Percentiles rank a stretch among this genome's conserved stretches.
phyloP scores from a whole-genome alignment of 2,888 invertebrate species.

The Pandemis cinnamomeana region DNA sequence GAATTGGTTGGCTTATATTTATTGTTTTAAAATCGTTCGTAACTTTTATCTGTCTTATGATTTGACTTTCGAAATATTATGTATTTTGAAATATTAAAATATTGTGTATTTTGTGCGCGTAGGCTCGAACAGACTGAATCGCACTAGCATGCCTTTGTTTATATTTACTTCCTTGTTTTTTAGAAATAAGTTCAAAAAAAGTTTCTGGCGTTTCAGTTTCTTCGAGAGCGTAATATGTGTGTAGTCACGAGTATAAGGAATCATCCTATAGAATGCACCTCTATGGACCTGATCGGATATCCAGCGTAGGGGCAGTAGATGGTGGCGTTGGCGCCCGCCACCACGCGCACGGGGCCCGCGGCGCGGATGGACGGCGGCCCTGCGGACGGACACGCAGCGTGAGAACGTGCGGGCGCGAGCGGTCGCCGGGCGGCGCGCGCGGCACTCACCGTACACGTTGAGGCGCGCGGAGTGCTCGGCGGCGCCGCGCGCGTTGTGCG shows the following conservation, averaged over 20 bases:
- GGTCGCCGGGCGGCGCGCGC: background rate
- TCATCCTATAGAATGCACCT: constrained; percentile 78
- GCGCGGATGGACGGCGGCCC: constrained; percentile 89
- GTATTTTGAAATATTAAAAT: no score
- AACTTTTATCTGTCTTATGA: background rate
- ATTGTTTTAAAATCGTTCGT: background rate
- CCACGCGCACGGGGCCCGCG: constrained; percentile 88
- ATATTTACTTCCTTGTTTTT: no score
- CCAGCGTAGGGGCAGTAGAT: constrained; percentile 94
- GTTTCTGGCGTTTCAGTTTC: no score
- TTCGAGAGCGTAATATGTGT: no score
- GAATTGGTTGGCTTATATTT: no score
- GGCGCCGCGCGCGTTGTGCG: constrained; percentile 88
- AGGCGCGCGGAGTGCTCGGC: constrained; percentile 89
- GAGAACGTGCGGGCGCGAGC: no score
- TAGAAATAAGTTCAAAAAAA: no score
- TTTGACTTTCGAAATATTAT: no score
- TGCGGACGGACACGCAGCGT: constrained; percentile 54
- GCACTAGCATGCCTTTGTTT: no score
- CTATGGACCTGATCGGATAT: constrained; percentile 89
- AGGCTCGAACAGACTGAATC: no score
- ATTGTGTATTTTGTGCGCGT: no score
- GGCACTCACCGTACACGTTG: constrained; percentile 89
- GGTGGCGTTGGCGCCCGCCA: constrained; percentile 90
- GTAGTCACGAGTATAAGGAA: constrained; percentile 53